Base-by-base conservation (phyloP, 2,797 vertebrate genomes). In the Scomberomorus guttatus region DNA sequence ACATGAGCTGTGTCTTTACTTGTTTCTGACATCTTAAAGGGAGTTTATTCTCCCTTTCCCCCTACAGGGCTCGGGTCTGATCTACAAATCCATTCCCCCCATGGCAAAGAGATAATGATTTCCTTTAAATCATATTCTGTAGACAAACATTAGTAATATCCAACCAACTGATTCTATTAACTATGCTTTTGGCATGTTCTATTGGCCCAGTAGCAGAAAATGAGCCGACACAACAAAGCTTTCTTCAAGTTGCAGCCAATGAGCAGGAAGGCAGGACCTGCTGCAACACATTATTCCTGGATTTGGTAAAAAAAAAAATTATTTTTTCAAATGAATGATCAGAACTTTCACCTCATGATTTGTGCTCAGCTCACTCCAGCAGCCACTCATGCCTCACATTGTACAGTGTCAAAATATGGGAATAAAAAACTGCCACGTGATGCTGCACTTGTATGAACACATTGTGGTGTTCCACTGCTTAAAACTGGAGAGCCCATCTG, bases 401-500 rank as follows among this genome's bases (percentile, higher is more conserved):
- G 37, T 72, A 70, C 62, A 68, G 63, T 46, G 44, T 64, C 14
- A 42, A 20, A 72, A 57, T 20, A 63, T 22, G 67, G 80, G 70
- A 76, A 71, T 24, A 60, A 75, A 77, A 76, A 81, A 72, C 57
- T 61, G 67, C 61, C 64, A 76, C 51, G 59, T 8, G 57, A 29
- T 29, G 57, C 13, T 59, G 46, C 25, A 50, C 25, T 10, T 42
- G 37, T 15, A 13, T 48, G 20, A 29, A 66, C 4, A 67, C 27
- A 27, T 6, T 22, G 14, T 52, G 42, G 8, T 6, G 24, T 18
- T 22, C 6, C 10, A 15, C 5, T 39, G n/a, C 2, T 39, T 3
- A 39, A n/a, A 56, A 22, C 42, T 48, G 24, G 32, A 22, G 6
- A 42, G n/a, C 3, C 39, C 3, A 29, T 46, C 5, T 32, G 4